Conservation (phyloP, 2,888 invertebrate genomes). For the Agriopis leucophaearia region DNA sequence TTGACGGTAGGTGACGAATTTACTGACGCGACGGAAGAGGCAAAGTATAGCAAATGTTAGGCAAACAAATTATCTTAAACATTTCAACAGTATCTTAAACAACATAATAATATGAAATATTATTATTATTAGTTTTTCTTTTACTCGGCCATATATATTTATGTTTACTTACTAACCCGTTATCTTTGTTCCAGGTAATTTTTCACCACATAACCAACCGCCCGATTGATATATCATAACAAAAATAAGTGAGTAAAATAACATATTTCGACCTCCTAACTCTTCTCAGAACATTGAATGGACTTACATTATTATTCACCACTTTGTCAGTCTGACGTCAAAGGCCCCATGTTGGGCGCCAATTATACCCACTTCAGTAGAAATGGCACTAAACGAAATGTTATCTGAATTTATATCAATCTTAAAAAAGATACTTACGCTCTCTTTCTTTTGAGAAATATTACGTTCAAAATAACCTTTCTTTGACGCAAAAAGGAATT, state of each 20-base stretch:
- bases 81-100: too few species aligned
- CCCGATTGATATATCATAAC: background rate
- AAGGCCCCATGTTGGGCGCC: conserved; percentile 30
- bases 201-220: background rate
- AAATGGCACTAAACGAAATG: conserved; percentile 7
- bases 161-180: background rate
- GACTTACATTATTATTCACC: conserved; percentile 4
- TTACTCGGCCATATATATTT: background rate
- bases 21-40: conserved; percentile 15
- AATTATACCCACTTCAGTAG: conserved; percentile 18
- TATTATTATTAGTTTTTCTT: background rate
- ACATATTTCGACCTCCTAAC: background rate
- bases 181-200: conserved; percentile 14
- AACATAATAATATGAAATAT: too few species aligned
- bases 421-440: background rate
- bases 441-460: background rate
- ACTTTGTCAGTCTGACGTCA: conserved; percentile 19
- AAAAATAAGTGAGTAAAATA: background rate
- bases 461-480: background rate
- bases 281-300: conserved; percentile 2
- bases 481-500: background rate
- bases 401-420: background rate
- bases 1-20: conserved; percentile 38
- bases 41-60: background rate
- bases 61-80: background rate